These are phyloP conservation scores for Redunca redunca DNA, from an alignment of 2,113 vertebrate species.

Conservation along the genomic window DNA sequence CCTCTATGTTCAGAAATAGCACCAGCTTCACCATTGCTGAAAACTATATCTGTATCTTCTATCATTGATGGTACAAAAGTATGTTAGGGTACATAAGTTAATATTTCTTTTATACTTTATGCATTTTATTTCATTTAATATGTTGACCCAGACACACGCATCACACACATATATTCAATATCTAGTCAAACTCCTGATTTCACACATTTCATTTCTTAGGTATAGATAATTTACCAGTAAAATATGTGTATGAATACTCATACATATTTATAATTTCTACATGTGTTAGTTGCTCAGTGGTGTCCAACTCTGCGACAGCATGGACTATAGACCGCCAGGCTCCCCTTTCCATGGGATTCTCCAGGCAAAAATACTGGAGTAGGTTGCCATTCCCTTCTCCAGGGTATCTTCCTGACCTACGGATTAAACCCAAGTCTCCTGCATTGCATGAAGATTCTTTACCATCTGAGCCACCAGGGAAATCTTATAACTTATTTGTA, in stretches of 20 bases:
- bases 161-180: not conserved
- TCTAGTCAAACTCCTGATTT: not conserved
- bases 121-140: not conserved
- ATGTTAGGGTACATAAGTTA: not conserved
- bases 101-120: not conserved
- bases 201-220: not conserved
- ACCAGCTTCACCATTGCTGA: not conserved
- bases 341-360: not conserved
- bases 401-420: not conserved
- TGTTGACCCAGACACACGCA: not conserved
- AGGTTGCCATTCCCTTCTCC: not conserved
- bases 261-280: not conserved
- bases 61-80: not conserved
- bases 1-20: not conserved
- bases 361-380: not conserved
- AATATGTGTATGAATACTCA: not conserved
- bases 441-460: not conserved
- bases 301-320: not conserved
- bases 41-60: not conserved
- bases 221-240: not conserved
- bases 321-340: not conserved
- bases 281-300: not conserved
- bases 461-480: not conserved
- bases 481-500: not conserved
- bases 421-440: not conserved